These are phyloP conservation scores for Sakesphorus luctuosus DNA, from an alignment of 2,113 vertebrate species.

Conservation along the genomic window DNA sequence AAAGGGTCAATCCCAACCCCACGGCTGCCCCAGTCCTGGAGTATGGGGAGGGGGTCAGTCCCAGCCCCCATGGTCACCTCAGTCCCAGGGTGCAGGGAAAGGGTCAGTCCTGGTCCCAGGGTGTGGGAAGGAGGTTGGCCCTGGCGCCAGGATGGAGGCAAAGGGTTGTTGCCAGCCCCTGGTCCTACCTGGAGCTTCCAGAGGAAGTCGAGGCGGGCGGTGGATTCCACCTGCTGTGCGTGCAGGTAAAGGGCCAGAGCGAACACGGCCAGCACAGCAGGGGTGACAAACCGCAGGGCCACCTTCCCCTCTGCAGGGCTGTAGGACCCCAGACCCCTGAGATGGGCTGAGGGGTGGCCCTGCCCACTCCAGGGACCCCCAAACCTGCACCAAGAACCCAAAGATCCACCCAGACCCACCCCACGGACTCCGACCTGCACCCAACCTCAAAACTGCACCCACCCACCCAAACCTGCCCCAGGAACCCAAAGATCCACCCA, in stretches of 20 bases:
- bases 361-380: neutral
- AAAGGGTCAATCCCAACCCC: fast-evolving
- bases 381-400: too few relatives aligned
- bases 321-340: neutral
- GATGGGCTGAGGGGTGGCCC: neutral
- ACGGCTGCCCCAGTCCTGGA: too few relatives aligned
- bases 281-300: constrained; percentile 91
- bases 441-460: neutral
- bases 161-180: fast-evolving
- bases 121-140: neutral
- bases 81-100: neutral
- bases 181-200: constrained; percentile 94
- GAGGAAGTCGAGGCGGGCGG: constrained; percentile 94
- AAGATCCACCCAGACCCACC: neutral
- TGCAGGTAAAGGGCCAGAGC: constrained; percentile 95
- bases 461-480: too few relatives aligned
- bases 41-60: neutral
- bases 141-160: constrained; percentile 68
- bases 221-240: constrained; percentile 96
- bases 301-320: constrained; percentile 79
- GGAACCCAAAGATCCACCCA: too few relatives aligned
- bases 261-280: constrained; percentile 91
- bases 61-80: neutral
- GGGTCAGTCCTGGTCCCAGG: neutral
- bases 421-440: neutral